Evolutionary conservation across 2,797 vertebrate species (phyloP), one percentile per base, ranked within the genome.

Genomic region (Oceanodroma leucorhoa): DNA sequence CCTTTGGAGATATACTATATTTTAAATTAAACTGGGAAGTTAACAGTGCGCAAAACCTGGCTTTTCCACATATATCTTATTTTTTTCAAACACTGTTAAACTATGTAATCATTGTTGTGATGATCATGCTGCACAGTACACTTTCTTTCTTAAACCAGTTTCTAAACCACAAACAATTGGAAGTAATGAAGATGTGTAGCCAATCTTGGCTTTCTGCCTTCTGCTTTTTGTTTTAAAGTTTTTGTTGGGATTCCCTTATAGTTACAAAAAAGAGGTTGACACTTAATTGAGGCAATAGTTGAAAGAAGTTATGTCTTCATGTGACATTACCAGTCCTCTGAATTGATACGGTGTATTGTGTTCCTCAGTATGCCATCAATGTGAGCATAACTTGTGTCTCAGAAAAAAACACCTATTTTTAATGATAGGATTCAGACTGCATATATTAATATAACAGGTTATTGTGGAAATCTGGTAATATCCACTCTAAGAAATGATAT

Each of bases 11-110:
- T 89, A 69, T 19, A 58, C 2, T 82, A n/a, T 51, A 62, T 90
- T 91, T 87, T 80, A 79, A 92, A 86, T 92, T 87, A 86, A 75
- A 81, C 14, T 92, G 36, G 32, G 87, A 77, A 79, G 36, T 87
- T 93, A 80, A 89, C 77, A 82, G 62, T 75, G 57, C 90, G 43
- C 24, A 83, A 89, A 92, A 70, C 40, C 29, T 94, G 58, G 6
- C 32, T 69, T 61, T 80, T 93, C 41, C 30, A 14, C 16, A 19
- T 61, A 11, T 27, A 11, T 55, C 14, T 69, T 51, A 19, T 11
- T 26, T 54, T 89, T 85, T 94, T 92, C 7, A 67, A 84, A 89
- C 9, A 22, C 10, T 41, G 10, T 50, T 83, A 58, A 90, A 36
- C 15, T 55, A 11, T 45, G 18, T 78, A 79, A 57, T 69, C 26